Conservation (phyloP, 2,113 vertebrate genomes). For the Phalacrocorax carbo region DNA sequence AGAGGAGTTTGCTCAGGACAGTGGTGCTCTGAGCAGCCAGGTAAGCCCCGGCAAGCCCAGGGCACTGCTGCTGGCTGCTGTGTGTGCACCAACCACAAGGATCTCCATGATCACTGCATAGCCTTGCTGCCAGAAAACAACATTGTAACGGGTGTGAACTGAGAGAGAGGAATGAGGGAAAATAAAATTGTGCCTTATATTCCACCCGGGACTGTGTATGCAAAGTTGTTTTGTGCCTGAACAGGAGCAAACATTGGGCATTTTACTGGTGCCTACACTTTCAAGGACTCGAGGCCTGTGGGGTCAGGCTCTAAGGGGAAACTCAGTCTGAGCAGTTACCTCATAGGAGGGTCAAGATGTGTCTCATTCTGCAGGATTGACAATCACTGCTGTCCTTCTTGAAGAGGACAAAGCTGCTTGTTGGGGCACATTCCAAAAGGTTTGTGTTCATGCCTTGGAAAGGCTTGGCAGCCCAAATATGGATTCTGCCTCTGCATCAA, state of each 20-base stretch:
- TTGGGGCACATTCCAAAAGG: neutral
- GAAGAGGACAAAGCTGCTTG: neutral
- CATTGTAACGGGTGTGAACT: rapidly evolving
- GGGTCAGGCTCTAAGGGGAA: neutral
- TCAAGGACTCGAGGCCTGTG: neutral
- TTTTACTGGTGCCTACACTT: neutral
- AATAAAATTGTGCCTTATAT: conserved; percentile 56
- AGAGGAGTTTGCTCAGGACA: conserved; percentile 77
- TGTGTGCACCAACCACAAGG: neutral
- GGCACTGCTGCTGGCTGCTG: neutral
- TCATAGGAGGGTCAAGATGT: neutral
- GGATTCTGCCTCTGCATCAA: neutral
- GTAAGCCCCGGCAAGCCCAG: neutral
- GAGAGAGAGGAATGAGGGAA: neutral
- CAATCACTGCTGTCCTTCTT: neutral
- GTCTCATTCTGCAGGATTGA: neutral
- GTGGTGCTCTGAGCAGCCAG: conserved; percentile 80
- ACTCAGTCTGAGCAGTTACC: neutral
- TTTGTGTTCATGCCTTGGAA: neutral
- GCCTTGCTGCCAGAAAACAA: neutral
- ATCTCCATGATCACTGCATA: rapidly evolving
- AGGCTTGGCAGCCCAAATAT: neutral
- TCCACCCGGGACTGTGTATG: neutral
- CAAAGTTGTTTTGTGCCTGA: neutral
- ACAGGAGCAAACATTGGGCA: neutral